phyloP scores from a whole-genome alignment of 2,113 vertebrate species.

The Stictonetta naevosa region DNA sequence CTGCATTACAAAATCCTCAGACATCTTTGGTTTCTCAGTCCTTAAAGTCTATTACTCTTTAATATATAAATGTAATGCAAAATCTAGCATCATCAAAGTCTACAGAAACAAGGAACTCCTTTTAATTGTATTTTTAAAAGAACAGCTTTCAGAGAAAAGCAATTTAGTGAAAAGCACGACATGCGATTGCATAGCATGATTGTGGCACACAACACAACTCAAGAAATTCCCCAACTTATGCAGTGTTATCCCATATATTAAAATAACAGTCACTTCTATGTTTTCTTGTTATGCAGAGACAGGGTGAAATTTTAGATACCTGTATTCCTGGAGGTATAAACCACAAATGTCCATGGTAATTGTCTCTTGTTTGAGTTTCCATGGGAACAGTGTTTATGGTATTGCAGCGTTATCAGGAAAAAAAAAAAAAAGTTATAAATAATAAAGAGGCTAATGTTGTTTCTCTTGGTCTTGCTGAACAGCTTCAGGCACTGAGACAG shows the following conservation, averaged over 20 bases:
- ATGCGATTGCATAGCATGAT: not conserved
- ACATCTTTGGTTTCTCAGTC: conserved; percentile 18
- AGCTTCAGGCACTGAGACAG: conserved; percentile 65
- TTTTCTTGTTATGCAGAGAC: conserved; percentile 16
- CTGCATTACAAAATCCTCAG: conserved; percentile 13
- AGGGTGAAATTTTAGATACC: conserved; percentile 59
- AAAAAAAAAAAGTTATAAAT: conserved; percentile 75
- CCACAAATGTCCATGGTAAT: conserved; percentile 64
- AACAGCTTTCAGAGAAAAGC: conserved; percentile 10
- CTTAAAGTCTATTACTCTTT: not conserved
- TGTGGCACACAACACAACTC: not conserved
- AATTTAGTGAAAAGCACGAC: not conserved
- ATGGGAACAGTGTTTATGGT: conserved; percentile 75
- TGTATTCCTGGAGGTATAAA: conserved; percentile 57
- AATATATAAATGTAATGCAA: not conserved
- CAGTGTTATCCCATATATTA: conserved; percentile 27
- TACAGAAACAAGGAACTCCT: not conserved
- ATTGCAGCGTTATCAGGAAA: conserved; percentile 67
- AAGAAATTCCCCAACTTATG: conserved; percentile 14
- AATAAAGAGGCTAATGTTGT: conserved; percentile 74
- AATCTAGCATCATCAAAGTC: not conserved
- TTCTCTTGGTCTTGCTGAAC: conserved; percentile 73
- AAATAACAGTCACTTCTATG: conserved; percentile 39
- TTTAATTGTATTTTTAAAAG: not conserved
- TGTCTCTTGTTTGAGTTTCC: conserved; percentile 72